Base-by-base conservation (phyloP, 2,888 invertebrate genomes). In the Watsonalla cultraria region DNA sequence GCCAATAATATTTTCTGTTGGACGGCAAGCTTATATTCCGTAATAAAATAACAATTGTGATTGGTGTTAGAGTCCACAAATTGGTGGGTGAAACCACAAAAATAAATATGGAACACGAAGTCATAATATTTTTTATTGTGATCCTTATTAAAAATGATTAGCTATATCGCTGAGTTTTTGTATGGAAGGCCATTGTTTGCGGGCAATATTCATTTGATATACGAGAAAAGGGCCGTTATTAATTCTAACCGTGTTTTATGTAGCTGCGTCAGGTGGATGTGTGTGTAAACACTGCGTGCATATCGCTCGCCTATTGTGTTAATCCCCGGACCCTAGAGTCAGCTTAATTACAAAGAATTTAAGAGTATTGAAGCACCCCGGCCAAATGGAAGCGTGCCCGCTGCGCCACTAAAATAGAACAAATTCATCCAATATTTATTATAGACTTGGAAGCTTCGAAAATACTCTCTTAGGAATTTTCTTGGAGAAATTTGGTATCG, bases 301-400 rank as follows among this genome's bases (percentile, higher is more conserved):
- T 62, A n/a, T 48, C 34, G 13, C 64, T 58, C 56, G 58, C 46
- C 53, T 54, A 60, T 61, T 58, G 60, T 60, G 58, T 66, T 60
- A 61, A 60, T 57, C 58, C 60, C 54, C 53, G 64, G 64, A 63
- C 62, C 63, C 61, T 59, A 62, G 53, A 61, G 58, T 64, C 58
- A 55, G 71, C 62, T 66, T 66, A 61, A 66, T 70, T 67, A 61
- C 64, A 57, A 70, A 66, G 61, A 71, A 72, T 71, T 71, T 71
- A 71, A 62, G 66, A 67, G 58, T 64, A 66, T 71, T 63, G 64
- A 61, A 61, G 62, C 54, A 47, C 57, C 54, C 54, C 52, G 52
- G 67, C 64, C 57, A 61, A 66, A 63, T 67, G 63, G 67, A 59
- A 62, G 53, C 51, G 13, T 47, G 55, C 55, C 53, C 56, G 58